These are phyloP conservation scores for Neotoma lepida DNA, from an alignment of 2,113 vertebrate genomes.

Conservation along the genomic window DNA sequence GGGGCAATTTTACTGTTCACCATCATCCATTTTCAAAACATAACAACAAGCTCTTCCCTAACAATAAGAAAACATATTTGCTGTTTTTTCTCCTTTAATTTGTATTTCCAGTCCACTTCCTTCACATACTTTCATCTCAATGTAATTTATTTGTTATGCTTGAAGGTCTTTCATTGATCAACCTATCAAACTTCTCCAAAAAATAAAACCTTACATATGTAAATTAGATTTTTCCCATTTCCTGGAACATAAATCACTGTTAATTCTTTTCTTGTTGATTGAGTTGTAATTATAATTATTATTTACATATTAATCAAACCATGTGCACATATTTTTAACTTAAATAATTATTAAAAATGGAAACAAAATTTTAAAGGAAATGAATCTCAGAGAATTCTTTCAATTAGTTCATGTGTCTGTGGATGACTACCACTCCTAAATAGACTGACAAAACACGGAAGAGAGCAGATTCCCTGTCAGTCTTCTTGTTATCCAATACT, in stretches of 20 bases:
- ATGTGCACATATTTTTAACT: neutral
- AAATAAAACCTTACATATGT: conserved; percentile 49
- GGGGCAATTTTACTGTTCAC: conserved; percentile 18
- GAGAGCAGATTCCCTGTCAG: neutral
- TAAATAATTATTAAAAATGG: conserved; percentile 36
- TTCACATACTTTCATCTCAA: conserved; percentile 46
- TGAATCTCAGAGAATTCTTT: neutral
- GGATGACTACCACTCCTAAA: neutral
- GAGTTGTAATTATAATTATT: conserved; percentile 42
- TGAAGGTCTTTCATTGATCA: conserved; percentile 66
- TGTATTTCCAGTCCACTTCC: conserved; percentile 41
- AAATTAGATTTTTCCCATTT: conserved; percentile 63
- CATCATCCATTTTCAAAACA: conserved; percentile 54
- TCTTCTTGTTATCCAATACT: neutral
- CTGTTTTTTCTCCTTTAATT: conserved; percentile 10
- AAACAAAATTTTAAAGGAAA: conserved; percentile 43
- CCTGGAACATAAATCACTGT: conserved; percentile 48
- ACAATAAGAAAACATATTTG: conserved; percentile 26
- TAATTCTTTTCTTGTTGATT: conserved; percentile 57
- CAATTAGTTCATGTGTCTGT: neutral
- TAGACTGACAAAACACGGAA: neutral
- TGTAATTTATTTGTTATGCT: conserved; percentile 35
- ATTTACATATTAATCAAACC: conserved; percentile 2
- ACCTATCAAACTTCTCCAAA: conserved; percentile 31
- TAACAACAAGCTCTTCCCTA: conserved; percentile 28